Evolutionary conservation across 2,797 vertebrate species (phyloP).

Genomic region (Helarctos malayanus): DNA sequence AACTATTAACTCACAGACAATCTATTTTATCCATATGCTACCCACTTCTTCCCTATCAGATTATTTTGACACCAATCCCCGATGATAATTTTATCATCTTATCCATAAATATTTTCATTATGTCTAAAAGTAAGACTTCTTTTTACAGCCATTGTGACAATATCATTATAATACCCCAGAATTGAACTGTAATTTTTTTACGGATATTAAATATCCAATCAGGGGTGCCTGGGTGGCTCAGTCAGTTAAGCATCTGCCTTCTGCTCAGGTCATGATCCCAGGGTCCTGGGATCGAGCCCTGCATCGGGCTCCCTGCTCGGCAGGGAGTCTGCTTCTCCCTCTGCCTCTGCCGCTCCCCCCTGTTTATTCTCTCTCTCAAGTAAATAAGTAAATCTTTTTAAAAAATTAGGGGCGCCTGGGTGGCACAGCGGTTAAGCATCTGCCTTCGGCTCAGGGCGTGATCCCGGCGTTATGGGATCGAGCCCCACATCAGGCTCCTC

Average conservation of each 20-base stretch:
- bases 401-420: not conserved
- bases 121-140: conserved; percentile 4
- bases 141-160: conserved; percentile 16
- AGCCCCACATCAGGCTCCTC: too few relatives aligned
- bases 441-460: too few relatives aligned
- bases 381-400: not conserved
- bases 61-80: conserved; percentile 51
- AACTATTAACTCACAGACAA: not conserved
- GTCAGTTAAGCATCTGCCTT: not conserved
- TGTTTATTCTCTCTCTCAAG: not conserved
- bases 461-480: too few relatives aligned
- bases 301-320: not conserved
- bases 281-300: not conserved
- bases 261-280: not conserved
- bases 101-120: conserved; percentile 57
- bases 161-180: not conserved
- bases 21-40: not conserved
- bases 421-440: too few relatives aligned
- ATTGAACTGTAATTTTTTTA: conserved; percentile 25
- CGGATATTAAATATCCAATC: conserved; percentile 12
- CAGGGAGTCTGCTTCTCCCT: not conserved
- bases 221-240: not conserved
- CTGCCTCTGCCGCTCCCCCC: not conserved
- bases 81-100: conserved; percentile 34
- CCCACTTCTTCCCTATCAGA: not conserved